Base-by-base conservation (phyloP, 37 sponge, comb jelly and placozoan species). In the Axinella damicornis region DNA sequence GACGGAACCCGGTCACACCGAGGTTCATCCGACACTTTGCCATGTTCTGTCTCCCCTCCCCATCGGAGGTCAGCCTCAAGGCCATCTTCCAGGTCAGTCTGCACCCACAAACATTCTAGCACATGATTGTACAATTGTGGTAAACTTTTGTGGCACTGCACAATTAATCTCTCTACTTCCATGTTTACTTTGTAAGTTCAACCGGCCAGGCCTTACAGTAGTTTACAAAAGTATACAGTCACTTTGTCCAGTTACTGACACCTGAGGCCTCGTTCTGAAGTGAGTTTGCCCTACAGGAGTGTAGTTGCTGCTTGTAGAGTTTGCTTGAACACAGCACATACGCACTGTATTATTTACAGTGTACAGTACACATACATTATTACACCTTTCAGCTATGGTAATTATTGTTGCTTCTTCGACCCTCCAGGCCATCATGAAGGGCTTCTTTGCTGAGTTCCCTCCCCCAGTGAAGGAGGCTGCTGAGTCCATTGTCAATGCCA, bases 1-100 rank as follows among this genome's bases (percentile, higher is more conserved):
- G 99, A 52, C 90, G 99, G 33, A 98, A 98, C 84, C 97, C 97
- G 2, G 88, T 98, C 64, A 95, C 99, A 31, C 95, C 99, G 9
- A 87, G 99, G n/a, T 85, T 98, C 68, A 59, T 98, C 40, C 78
- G 99, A 40, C 99, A 98, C 84, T 98, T 98, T 87, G 82, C 93
- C 82, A 98, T 96, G 95, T 90, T 98, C 83, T 83, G 88, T 57
- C 76, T 98, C 31, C 97, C 97, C 14, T 78, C 89, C 11, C 97
- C 99, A 0, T 85, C 93, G n/a, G 95, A 89, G 33, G 63, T 93
- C 46, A 92, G 90, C 69, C 94, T 96, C 67, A 92, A 88, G 52
- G 87, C 74, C 38, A 98, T 98, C 56, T 98, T 98, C 83, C 87
- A 77, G 73, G 94, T 93, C 66, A 27, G 75, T 28, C 70, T 73